A percentile compares a stretch with the other conserved stretches of the same genome.
Evolutionary conservation across 1,140 invertebrate genomes (phyloP).

Genomic region (Formica exsecta): DNA sequence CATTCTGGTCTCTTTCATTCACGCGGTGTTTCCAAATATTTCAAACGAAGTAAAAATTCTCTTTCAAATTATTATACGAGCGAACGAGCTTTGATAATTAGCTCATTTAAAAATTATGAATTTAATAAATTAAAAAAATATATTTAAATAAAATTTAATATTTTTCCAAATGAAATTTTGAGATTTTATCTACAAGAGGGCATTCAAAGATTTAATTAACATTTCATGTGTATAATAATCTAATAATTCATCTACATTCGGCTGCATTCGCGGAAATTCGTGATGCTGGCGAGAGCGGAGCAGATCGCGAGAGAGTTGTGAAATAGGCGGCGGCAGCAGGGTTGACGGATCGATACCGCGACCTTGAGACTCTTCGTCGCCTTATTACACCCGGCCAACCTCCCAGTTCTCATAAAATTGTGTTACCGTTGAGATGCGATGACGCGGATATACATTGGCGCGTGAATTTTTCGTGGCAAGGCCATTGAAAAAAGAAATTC

Average conservation of each 20-base stretch:
- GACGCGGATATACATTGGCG: conserved; percentile 38
- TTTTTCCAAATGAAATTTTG: background rate
- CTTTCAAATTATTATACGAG: background rate
- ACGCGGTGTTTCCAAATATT: conserved; percentile 6
- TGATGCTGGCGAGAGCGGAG: conserved; percentile 44
- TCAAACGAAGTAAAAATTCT: background rate
- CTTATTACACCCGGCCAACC: conserved; percentile 68
- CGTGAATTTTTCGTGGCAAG: conserved; percentile 37
- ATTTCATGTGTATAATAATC: background rate
- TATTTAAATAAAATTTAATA: background rate
- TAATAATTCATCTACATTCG: background rate
- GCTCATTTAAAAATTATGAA: background rate
- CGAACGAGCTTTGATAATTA: background rate
- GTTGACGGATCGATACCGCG: conserved; percentile 73
- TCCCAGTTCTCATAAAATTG: conserved; percentile 69
- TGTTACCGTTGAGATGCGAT: conserved; percentile 58
- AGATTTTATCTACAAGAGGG: background rate
- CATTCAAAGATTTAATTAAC: background rate
- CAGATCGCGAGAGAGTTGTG: conserved; percentile 50
- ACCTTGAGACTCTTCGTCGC: conserved; percentile 76
- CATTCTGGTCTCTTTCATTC: conserved; percentile 26
- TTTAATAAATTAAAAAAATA: conserved; percentile 5
- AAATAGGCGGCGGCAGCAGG: background rate
- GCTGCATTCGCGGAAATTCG: background rate
- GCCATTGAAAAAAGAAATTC: conserved; percentile 33